These are phyloP conservation scores for Strix aluco DNA, from an alignment of 2,113 vertebrate species.

Conservation along the genomic window DNA sequence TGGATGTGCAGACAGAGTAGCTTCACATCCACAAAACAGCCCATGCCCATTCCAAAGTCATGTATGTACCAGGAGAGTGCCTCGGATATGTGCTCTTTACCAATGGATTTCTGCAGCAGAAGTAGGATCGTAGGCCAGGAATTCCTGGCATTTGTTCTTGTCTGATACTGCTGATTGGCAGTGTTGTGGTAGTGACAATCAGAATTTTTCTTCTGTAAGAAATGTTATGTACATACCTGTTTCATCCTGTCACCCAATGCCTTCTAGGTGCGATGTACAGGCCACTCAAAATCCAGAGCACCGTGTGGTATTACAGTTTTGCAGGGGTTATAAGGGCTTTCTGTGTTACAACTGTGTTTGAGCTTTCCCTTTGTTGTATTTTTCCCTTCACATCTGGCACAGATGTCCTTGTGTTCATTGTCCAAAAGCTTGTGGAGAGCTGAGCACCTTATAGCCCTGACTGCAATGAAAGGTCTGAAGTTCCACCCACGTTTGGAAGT, in stretches of 20 bases:
- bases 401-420: background rate
- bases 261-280: background rate
- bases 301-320: background rate
- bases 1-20: background rate
- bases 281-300: background rate
- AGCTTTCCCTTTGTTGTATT: background rate
- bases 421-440: background rate
- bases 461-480: background rate
- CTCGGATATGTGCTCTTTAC: background rate
- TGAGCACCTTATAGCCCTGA: background rate
- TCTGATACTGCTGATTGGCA: background rate
- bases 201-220: background rate
- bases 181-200: background rate
- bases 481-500: background rate
- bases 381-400: background rate
- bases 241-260: background rate
- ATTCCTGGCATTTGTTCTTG: background rate
- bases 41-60: background rate
- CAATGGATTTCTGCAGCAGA: background rate
- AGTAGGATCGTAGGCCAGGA: background rate
- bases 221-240: background rate
- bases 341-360: background rate
- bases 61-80: background rate
- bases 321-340: background rate
- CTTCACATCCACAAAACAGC: background rate